phyloP scores from a whole-genome alignment of 2,888 invertebrate species.

The Cosmorhoe ocellata region DNA sequence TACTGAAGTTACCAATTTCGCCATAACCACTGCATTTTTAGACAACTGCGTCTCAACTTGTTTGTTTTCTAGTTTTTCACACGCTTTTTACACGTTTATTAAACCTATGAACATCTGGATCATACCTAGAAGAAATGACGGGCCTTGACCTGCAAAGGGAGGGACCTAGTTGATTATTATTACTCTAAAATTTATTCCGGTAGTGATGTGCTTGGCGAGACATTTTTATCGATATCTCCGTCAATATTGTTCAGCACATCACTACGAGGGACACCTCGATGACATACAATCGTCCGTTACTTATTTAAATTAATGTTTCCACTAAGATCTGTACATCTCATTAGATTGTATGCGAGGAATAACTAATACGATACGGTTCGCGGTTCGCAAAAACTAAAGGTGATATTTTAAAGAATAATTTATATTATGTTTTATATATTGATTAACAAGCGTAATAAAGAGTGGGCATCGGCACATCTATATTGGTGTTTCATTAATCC shows the following conservation, averaged over 20 bases:
- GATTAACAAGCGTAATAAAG: constrained; percentile 82
- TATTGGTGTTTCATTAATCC: constrained; percentile 62
- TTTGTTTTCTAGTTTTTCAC: background rate
- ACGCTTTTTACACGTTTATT: constrained; percentile 3
- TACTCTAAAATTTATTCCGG: constrained; percentile 5
- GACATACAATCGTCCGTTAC: background rate
- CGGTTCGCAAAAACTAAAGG: constrained; percentile 61
- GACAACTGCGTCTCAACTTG: background rate
- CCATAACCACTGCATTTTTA: constrained; percentile 1
- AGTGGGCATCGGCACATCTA: constrained; percentile 81
- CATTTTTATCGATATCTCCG: constrained; percentile 22
- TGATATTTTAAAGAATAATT: constrained; percentile 77
- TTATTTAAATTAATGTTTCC: background rate
- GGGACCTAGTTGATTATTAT: constrained; percentile 1
- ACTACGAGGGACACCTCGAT: constrained; percentile 4
- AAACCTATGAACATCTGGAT: background rate
- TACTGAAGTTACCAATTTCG: constrained; percentile 7
- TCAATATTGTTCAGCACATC: constrained; percentile 26
- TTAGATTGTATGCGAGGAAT: constrained; percentile 6
- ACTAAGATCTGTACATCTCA: background rate
- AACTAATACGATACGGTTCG: constrained; percentile 37
- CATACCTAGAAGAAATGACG: background rate
- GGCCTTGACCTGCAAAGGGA: background rate
- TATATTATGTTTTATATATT: constrained; percentile 79
- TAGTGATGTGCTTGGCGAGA: constrained; percentile 29